phyloP scores from a whole-genome alignment of 2,113 vertebrate species.

The Triplophysa tibetana region DNA sequence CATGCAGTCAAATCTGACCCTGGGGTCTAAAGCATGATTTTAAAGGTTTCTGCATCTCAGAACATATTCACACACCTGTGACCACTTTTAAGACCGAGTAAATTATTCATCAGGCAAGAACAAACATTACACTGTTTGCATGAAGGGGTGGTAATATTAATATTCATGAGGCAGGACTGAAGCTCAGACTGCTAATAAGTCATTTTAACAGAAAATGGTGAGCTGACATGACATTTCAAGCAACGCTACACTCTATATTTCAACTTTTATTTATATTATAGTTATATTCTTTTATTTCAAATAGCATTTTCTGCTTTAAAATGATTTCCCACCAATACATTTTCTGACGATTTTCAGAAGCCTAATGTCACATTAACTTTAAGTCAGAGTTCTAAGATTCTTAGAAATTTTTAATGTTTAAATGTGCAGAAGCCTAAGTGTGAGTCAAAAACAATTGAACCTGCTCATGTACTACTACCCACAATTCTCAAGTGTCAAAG shows the following conservation, averaged over 20 bases:
- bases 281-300: too few relatives aligned
- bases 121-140: conserved; percentile 59
- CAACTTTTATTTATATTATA: too few relatives aligned
- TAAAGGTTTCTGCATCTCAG: conserved; percentile 13
- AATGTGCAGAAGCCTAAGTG: too few relatives aligned
- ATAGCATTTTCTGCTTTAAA: too few relatives aligned
- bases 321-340: too few relatives aligned
- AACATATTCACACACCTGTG: conserved; percentile 19
- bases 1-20: background rate
- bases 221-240: conserved; percentile 25
- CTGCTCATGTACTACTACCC: too few relatives aligned
- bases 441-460: too few relatives aligned
- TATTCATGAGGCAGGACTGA: conserved; percentile 54
- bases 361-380: too few relatives aligned
- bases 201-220: conserved; percentile 13
- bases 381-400: too few relatives aligned
- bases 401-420: too few relatives aligned
- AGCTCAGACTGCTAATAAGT: conserved; percentile 54
- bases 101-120: conserved; percentile 65
- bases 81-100: conserved; percentile 66
- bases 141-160: conserved; percentile 58
- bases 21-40: background rate
- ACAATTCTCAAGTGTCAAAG: too few relatives aligned
- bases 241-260: background rate
- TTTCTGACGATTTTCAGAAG: too few relatives aligned